These are phyloP conservation scores for Diabrotica balteata DNA, from an alignment of 2,888 invertebrate species.

Conservation along the genomic window DNA sequence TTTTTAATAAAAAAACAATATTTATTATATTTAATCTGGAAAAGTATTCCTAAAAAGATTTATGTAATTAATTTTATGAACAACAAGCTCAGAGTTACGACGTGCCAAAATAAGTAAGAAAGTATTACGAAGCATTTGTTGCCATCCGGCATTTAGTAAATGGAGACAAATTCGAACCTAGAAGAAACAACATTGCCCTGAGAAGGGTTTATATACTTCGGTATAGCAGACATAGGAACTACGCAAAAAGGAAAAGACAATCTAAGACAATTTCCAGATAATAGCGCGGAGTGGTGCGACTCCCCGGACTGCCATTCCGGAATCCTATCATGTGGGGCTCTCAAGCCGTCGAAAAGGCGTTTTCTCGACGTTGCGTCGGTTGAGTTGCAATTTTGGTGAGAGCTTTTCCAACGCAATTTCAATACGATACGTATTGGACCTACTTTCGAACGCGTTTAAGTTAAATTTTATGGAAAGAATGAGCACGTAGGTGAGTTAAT, in stretches of 20 bases:
- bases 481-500: too few species aligned
- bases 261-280: slow-evolving; percentile 35
- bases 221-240: slow-evolving; percentile 9
- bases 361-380: slow-evolving; percentile 38
- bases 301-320: slow-evolving; percentile 44
- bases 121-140: neutral
- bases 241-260: slow-evolving; percentile 32
- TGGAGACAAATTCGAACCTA: slow-evolving; percentile 19
- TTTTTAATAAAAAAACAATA: too few species aligned
- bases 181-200: slow-evolving; percentile 11
- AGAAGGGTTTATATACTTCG: slow-evolving; percentile 25
- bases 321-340: slow-evolving; percentile 45
- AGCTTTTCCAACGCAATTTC: slow-evolving; percentile 36
- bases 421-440: slow-evolving; percentile 38
- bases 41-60: too few species aligned
- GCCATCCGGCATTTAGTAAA: slow-evolving; percentile 3
- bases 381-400: slow-evolving; percentile 42
- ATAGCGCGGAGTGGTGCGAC: slow-evolving; percentile 30
- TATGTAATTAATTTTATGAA: too few species aligned
- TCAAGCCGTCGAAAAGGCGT: slow-evolving; percentile 11
- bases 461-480: slow-evolving; percentile 3
- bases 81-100: too few species aligned
- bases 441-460: slow-evolving; percentile 11
- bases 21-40: too few species aligned
- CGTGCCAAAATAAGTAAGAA: neutral